These are phyloP conservation scores for Melikaiella ostensackeni DNA, from an alignment of 2,888 invertebrate genomes.

Conservation along the genomic window DNA sequence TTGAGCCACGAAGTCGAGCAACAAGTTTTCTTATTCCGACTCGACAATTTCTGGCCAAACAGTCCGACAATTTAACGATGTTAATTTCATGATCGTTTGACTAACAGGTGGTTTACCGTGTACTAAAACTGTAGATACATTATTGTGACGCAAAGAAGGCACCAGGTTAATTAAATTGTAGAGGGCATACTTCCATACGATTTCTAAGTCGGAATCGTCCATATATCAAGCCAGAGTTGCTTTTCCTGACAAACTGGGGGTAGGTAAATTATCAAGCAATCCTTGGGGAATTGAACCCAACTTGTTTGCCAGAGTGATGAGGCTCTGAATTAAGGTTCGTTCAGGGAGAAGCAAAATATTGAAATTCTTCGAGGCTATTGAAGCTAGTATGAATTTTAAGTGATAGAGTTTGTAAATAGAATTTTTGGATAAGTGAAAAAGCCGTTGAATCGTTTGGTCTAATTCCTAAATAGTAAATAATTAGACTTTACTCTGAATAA, in stretches of 20 bases:
- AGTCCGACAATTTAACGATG: slow-evolving; percentile 56
- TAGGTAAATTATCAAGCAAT: not conserved
- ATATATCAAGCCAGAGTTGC: not conserved
- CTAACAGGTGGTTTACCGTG: slow-evolving; percentile 67
- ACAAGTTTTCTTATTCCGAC: slow-evolving; percentile 73
- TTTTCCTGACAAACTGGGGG: not conserved
- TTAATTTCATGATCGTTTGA: slow-evolving; percentile 63
- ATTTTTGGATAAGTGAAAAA: not conserved
- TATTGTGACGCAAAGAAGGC: not conserved
- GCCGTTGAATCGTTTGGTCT: too few species aligned
- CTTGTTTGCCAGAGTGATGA: slow-evolving; percentile 13
- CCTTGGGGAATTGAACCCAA: not conserved
- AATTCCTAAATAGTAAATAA: too few species aligned
- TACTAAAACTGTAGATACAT: slow-evolving; percentile 41
- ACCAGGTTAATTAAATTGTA: slow-evolving; percentile 1
- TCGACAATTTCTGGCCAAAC: slow-evolving; percentile 53
- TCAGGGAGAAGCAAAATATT: not conserved
- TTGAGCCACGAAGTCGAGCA: slow-evolving; percentile 69
- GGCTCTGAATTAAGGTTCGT: not conserved
- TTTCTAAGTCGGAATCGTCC: slow-evolving; percentile 72
- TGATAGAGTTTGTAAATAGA: not conserved
- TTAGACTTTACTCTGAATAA: too few species aligned
- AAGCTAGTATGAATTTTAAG: not conserved
- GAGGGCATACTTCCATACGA: not conserved
- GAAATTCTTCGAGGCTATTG: not conserved